phyloP scores from a whole-genome alignment of 2,113 vertebrate genomes.

The Barnardius zonarius region DNA sequence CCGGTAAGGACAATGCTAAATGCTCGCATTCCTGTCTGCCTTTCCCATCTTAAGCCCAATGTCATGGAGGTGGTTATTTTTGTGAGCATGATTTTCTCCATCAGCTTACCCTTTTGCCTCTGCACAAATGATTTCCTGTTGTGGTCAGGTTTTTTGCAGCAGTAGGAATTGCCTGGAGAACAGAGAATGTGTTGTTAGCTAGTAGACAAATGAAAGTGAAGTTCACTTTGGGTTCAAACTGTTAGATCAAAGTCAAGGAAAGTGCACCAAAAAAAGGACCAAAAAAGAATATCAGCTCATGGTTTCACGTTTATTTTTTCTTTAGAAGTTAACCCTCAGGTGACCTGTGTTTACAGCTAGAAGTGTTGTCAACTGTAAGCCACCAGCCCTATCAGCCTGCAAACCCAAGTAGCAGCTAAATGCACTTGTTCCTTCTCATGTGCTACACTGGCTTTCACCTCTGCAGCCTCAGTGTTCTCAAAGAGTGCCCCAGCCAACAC shows the following conservation, averaged over 20 bases:
- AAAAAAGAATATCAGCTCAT: neutral
- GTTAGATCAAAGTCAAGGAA: neutral
- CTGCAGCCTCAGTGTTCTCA: fast-evolving
- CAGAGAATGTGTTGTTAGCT: neutral
- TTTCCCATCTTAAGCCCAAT: neutral
- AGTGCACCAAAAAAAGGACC: neutral
- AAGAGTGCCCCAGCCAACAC: neutral
- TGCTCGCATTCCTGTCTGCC: neutral
- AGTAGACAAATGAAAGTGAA: neutral
- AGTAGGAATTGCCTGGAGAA: neutral
- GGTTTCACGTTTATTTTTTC: neutral
- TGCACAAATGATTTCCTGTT: neutral
- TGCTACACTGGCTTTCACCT: neutral
- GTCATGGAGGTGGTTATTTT: neutral
- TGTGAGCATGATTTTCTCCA: neutral
- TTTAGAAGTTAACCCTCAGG: neutral
- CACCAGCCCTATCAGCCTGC: neutral
- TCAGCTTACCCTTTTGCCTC: neutral
- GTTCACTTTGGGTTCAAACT: neutral
- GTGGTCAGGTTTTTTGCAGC: neutral
- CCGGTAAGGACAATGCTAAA: fast-evolving
- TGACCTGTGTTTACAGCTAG: neutral
- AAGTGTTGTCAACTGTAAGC: neutral
- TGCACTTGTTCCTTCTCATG: neutral
- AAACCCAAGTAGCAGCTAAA: neutral